phyloP scores from a whole-genome alignment of 2,888 invertebrate species.

The Ceratothoa steindachneri region DNA sequence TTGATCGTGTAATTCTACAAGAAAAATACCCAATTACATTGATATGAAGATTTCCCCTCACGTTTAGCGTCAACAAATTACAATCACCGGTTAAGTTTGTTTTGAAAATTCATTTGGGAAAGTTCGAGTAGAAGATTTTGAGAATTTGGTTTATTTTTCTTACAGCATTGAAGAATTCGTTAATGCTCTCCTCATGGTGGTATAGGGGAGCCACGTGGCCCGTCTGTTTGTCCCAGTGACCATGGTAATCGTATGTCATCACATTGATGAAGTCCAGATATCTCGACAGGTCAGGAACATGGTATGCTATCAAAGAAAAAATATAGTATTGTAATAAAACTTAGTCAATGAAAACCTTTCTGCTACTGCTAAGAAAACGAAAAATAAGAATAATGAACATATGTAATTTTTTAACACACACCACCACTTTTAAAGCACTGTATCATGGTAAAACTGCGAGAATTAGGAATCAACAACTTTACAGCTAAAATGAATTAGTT shows the following conservation, averaged over 20 bases:
- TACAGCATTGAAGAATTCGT: slow-evolving; percentile 76
- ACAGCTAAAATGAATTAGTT: too few species aligned
- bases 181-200: slow-evolving; percentile 75
- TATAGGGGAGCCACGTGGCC: slow-evolving; percentile 84
- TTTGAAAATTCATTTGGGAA: too few species aligned
- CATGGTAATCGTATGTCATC: slow-evolving; percentile 88
- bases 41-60: too few species aligned
- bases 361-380: not conserved
- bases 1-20: slow-evolving; percentile 71
- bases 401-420: too few species aligned
- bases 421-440: too few species aligned
- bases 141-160: slow-evolving; percentile 51
- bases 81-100: too few species aligned
- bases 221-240: slow-evolving; percentile 82
- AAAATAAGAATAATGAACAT: not conserved
- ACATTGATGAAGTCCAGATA: slow-evolving; percentile 85
- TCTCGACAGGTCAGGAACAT: slow-evolving; percentile 68
- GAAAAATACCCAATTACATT: not conserved
- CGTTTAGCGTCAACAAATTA: too few species aligned
- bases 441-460: too few species aligned
- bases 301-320: slow-evolving; percentile 64
- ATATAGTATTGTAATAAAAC: too few species aligned
- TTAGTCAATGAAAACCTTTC: not conserved
- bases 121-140: not conserved
- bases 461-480: too few species aligned